Evolutionary conservation across 1,140 invertebrate genomes (phyloP).

Genomic region (Heliconius hermathena): DNA sequence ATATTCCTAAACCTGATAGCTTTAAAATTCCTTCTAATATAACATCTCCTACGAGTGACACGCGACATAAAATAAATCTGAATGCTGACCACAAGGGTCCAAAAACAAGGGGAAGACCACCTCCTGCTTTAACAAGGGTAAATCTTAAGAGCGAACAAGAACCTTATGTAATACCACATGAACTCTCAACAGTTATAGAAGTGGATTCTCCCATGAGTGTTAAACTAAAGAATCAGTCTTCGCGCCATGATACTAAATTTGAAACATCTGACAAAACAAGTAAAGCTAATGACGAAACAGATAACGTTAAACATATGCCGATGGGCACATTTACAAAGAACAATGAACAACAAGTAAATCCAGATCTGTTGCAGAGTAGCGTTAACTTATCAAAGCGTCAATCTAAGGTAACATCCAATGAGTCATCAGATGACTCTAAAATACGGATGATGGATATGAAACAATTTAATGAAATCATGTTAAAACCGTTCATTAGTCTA

Average conservation of each 20-base stretch:
- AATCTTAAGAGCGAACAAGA: constrained; percentile 66
- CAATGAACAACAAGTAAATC: constrained; percentile 22
- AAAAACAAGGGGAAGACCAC: constrained; percentile 65
- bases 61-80: constrained; percentile 17
- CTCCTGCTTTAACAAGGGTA: constrained; percentile 63
- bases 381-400: constrained; percentile 15
- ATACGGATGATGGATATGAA: constrained; percentile 74
- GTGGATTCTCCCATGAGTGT: constrained; percentile 83
- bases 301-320: neutral
- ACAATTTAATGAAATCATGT: constrained; percentile 74
- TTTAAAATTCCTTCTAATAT: constrained; percentile 38
- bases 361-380: constrained; percentile 36
- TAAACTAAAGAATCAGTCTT: constrained; percentile 60
- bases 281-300: constrained; percentile 14
- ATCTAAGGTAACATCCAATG: constrained; percentile 47
- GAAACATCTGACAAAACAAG: constrained; percentile 15
- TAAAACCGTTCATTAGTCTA: constrained; percentile 75
- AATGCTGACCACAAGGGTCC: constrained; percentile 35
- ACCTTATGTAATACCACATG: constrained; percentile 77
- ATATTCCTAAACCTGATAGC: constrained; percentile 62
- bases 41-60: constrained; percentile 32
- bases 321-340: neutral
- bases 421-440: constrained; percentile 66
- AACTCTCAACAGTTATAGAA: constrained; percentile 86
- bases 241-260: constrained; percentile 43